A percentile compares a stretch with the other conserved stretches of the same genome.
Evolutionary conservation across 2,113 vertebrate genomes (phyloP).

Genomic region (Psittacula cyanocephala): DNA sequence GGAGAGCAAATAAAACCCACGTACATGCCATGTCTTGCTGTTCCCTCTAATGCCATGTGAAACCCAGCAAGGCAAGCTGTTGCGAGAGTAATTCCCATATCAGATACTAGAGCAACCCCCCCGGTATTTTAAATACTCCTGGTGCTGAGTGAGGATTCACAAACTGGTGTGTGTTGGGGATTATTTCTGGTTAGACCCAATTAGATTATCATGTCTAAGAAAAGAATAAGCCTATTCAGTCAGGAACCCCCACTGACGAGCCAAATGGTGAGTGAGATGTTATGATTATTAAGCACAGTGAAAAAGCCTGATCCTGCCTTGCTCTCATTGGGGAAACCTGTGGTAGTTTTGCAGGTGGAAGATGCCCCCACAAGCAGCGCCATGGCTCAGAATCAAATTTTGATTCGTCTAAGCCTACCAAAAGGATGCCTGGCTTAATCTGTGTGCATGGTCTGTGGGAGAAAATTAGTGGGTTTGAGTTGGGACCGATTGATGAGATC

Average conservation of each 20-base stretch:
- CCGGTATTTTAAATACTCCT: not conserved
- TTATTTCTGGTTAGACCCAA: slow-evolving; percentile 63
- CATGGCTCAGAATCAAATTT: not conserved
- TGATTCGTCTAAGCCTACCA: accelerated
- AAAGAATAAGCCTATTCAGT: slow-evolving; percentile 51
- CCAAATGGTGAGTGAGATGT: slow-evolving; percentile 57
- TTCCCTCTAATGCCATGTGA: accelerated
- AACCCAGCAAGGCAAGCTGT: not conserved
- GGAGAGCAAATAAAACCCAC: not conserved
- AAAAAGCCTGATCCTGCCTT: not conserved
- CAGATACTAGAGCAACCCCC: not conserved
- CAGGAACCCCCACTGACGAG: not conserved
- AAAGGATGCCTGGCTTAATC: not conserved
- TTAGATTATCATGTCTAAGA: slow-evolving; percentile 61
- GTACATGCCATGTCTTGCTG: not conserved
- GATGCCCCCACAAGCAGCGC: not conserved
- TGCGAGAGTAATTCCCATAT: not conserved
- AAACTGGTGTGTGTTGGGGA: slow-evolving; percentile 1
- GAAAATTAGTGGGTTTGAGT: not conserved
- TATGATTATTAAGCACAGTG: not conserved
- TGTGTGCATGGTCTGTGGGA: not conserved
- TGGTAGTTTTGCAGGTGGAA: not conserved
- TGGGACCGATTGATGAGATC: not conserved
- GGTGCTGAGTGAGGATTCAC: not conserved
- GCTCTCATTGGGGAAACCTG: not conserved